Percentiles rank a stretch among this genome's conserved stretches.
Conservation (phyloP, 2,888 invertebrate genomes). For the Nebria salina region DNA sequence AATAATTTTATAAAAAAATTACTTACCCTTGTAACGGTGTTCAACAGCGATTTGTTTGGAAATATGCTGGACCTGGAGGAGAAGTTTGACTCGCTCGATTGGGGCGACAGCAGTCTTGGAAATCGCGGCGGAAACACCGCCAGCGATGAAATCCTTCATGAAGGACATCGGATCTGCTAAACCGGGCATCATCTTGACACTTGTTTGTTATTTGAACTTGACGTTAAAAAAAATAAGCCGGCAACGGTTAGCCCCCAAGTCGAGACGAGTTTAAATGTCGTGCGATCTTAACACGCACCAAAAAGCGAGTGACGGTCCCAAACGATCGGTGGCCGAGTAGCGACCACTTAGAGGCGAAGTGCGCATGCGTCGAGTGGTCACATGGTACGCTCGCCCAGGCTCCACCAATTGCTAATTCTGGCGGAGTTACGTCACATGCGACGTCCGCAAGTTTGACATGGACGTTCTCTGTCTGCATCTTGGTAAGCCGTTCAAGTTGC, state of each 20-base stretch:
- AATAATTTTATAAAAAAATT: not conserved
- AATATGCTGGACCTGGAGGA: slow-evolving; percentile 94
- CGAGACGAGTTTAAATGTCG: slow-evolving; percentile 52
- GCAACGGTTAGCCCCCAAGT: slow-evolving; percentile 1
- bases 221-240: slow-evolving; percentile 4
- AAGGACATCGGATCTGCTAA: slow-evolving; percentile 82
- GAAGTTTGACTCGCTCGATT: slow-evolving; percentile 93
- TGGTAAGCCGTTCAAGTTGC: not conserved
- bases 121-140: slow-evolving; percentile 91
- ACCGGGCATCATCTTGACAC: slow-evolving; percentile 34
- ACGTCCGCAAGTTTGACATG: slow-evolving; percentile 6
- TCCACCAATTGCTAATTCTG: slow-evolving; percentile 49
- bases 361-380: slow-evolving; percentile 51
- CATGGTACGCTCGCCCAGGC: slow-evolving; percentile 58
- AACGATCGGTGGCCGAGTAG: slow-evolving; percentile 29
- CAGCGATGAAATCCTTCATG: slow-evolving; percentile 89
- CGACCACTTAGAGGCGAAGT: slow-evolving; percentile 24
- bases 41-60: slow-evolving; percentile 88
- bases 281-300: slow-evolving; percentile 66
- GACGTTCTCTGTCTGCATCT: not conserved
- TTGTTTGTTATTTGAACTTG: slow-evolving; percentile 8
- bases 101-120: slow-evolving; percentile 96
- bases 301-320: slow-evolving; percentile 60
- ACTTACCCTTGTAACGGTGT: slow-evolving; percentile 88
- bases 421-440: slow-evolving; percentile 49